A percentile compares a stretch with the other conserved stretches of the same genome.
Evolutionary conservation across 1,140 invertebrate species (phyloP).

Genomic region (Aphaenogaster rudis): DNA sequence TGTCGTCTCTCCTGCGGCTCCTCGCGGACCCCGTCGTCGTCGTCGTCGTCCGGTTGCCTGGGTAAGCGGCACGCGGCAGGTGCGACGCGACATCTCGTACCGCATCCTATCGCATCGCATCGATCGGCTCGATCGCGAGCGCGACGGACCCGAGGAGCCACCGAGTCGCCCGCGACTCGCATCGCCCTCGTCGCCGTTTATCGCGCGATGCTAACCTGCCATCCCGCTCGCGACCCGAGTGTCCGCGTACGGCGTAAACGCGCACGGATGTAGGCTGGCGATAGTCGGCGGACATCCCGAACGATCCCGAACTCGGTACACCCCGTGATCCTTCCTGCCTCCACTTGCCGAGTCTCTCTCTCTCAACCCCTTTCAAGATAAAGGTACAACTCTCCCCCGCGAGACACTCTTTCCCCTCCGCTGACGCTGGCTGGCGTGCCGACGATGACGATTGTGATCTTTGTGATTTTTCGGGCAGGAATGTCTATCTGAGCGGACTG

Average conservation of each 20-base stretch:
- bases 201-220: constrained; percentile 24
- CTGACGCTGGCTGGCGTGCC: neutral
- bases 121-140: constrained; percentile 18
- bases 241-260: neutral
- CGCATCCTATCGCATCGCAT: neutral
- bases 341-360: neutral
- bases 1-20: neutral
- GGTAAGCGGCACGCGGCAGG: neutral
- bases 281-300: neutral
- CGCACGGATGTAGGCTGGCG: neutral
- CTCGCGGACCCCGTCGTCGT: neutral
- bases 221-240: neutral
- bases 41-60: neutral
- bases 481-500: neutral
- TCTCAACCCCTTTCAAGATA: neutral
- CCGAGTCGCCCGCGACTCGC: neutral
- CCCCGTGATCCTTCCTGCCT: neutral
- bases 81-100: neutral
- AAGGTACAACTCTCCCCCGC: neutral
- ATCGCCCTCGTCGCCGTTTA: neutral
- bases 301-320: neutral
- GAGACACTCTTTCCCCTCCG: neutral
- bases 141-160: constrained; percentile 33
- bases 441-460: constrained; percentile 22
- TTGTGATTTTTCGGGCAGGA: constrained; percentile 38